Evolutionary conservation across 2,888 invertebrate genomes (phyloP), one percentile per base, ranked within the genome.

Genomic region (Coecobrya sp.): DNA sequence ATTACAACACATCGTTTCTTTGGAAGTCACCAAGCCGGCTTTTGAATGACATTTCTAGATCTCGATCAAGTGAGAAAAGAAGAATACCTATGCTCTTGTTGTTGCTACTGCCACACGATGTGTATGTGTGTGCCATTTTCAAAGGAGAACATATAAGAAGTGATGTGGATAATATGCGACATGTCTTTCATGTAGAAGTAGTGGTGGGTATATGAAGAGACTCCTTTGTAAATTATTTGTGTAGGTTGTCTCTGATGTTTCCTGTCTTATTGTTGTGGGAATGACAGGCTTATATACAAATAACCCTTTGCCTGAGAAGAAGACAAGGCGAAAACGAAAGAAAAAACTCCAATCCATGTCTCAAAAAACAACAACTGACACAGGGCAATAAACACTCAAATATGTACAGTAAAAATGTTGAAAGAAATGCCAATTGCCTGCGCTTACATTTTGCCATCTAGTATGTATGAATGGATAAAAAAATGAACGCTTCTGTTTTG

Each of bases 1-100:
- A 49, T 52, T n/a, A 59, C 10, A 55, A 2, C 45, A 76, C 5
- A 49, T 10, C 52, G 52, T 27, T 79, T 52, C 49, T 52, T 65
- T 68, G 49, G 70, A 68, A 52, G 49, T 70, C 45, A 68, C 45
- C 65, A 68, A 85, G 68, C 65, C 27, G 85, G 85, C 68, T 85
- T 88, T 88, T 88, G 87, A 88, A 88, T 88, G 87, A 88, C 87
- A 79, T 79, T 88, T 88, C 65, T 88, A 88, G 76, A 88, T 88
- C 79, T 76, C 79, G 73, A 86, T 86, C 73, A 73, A 73, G 59
- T 36, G 70, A 55, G 45, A 70, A 55, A 62, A 81, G 73, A 87
- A 55, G 13, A 55, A 68, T 8, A 30, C 8, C 5, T 19, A 55
- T 30, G n/a, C 36, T 11, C 30, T 45, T 70, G 36, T 70, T 59